Percentiles rank a stretch among this genome's conserved stretches.
phyloP scores from a whole-genome alignment of 2,797 vertebrate genomes.

The Graptemys geographica region DNA sequence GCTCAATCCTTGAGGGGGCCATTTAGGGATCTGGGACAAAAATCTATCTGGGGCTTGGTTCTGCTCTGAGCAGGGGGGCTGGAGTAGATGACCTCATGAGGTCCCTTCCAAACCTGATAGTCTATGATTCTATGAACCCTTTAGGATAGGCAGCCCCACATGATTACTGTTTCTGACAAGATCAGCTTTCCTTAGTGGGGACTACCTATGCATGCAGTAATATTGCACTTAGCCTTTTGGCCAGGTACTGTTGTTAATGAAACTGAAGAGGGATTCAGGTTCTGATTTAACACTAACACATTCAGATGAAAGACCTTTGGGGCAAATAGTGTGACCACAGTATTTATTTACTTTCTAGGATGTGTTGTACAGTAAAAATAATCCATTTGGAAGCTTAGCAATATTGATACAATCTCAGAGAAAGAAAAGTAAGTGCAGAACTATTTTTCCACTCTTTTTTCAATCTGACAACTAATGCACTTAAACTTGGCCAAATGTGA shows the following conservation, averaged over 20 bases:
- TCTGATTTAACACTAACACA: slow-evolving; percentile 40
- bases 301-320: not conserved
- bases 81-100: no score
- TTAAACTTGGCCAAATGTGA: not conserved
- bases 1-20: no score
- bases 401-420: not conserved
- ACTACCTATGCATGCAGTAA: slow-evolving; percentile 11
- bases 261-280: slow-evolving; percentile 9
- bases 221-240: not conserved
- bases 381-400: not conserved
- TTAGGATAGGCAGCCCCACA: slow-evolving; percentile 29
- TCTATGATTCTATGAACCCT: not conserved
- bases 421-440: not conserved
- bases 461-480: not conserved
- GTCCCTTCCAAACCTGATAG: no score
- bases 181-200: slow-evolving; percentile 30
- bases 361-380: not conserved
- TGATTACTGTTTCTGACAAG: slow-evolving; percentile 33
- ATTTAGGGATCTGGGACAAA: no score
- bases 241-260: not conserved
- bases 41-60: no score
- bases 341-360: not conserved
- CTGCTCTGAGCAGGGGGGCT: no score
- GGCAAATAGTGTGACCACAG: not conserved
- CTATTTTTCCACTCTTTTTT: not conserved